Conservation (phyloP, 2,888 invertebrate species). For the Chironomus tentans region DNA sequence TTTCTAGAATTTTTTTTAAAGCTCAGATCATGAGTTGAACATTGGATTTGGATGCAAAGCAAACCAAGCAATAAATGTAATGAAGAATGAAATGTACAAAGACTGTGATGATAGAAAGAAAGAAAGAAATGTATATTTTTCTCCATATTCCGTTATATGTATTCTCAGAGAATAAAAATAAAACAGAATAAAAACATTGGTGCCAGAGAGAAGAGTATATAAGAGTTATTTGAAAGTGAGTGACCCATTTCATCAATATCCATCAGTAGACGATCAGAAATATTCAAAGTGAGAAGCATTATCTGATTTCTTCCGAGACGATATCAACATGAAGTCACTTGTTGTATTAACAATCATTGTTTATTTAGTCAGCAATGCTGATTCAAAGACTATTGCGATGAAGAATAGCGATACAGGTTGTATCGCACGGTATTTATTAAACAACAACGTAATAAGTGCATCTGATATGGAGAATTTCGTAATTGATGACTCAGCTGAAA, state of each 20-base stretch:
- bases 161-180: not conserved
- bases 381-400: not conserved
- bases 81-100: not conserved
- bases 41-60: not conserved
- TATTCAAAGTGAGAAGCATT: not conserved
- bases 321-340: conserved; percentile 1
- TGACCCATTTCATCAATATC: conserved; percentile 7
- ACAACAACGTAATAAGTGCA: conserved; percentile 11
- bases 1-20: not conserved
- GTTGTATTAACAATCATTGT: not conserved
- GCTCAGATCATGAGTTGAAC: too few species aligned
- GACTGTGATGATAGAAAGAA: not conserved
- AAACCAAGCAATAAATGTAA: not conserved
- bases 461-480: not conserved
- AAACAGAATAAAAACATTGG: not conserved
- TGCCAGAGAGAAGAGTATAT: not conserved
- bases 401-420: conserved; percentile 12
- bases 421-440: conserved; percentile 6
- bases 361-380: not conserved
- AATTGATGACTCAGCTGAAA: conserved; percentile 1
- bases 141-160: not conserved
- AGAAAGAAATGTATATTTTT: not conserved
- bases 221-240: not conserved
- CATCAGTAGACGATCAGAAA: not conserved
- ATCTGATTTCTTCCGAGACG: not conserved